These are phyloP conservation scores for Notarius quadriscutis DNA, from an alignment of 2,113 vertebrate genomes.

Conservation along the genomic window DNA sequence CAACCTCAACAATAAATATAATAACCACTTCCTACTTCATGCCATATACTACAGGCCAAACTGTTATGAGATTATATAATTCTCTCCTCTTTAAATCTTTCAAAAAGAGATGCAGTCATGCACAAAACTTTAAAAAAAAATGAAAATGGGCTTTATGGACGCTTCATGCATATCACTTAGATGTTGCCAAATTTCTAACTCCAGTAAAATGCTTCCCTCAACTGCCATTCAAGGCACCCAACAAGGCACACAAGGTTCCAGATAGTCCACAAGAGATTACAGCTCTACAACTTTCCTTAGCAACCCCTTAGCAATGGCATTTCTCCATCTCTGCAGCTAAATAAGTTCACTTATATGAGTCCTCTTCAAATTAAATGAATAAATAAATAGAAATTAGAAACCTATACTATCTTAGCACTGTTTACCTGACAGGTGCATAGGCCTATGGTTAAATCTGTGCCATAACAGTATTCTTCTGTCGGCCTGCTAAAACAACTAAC, in stretches of 20 bases:
- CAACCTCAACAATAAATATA: not conserved
- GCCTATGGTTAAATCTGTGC: not conserved
- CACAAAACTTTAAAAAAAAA: not conserved
- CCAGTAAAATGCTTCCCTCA: not conserved
- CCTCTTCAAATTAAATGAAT: not conserved
- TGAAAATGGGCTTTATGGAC: not conserved
- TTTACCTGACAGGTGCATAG: no score
- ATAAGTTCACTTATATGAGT: not conserved
- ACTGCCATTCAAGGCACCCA: not conserved
- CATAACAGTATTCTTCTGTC: not conserved
- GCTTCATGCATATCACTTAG: not conserved
- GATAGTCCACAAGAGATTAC: not conserved
- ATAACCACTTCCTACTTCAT: not conserved
- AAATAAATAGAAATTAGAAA: not conserved
- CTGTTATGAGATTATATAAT: not conserved
- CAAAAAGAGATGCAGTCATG: not conserved
- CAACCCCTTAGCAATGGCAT: not conserved
- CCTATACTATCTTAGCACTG: not conserved
- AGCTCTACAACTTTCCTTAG: not conserved
- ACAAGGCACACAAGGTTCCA: no score
- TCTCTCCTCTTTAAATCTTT: not conserved
- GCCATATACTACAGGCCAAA: not conserved
- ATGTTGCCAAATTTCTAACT: not conserved
- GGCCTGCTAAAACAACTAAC: no score
- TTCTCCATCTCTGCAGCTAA: not conserved